phyloP scores from a whole-genome alignment of 2,888 invertebrate genomes.

The Agrotis segetum region DNA sequence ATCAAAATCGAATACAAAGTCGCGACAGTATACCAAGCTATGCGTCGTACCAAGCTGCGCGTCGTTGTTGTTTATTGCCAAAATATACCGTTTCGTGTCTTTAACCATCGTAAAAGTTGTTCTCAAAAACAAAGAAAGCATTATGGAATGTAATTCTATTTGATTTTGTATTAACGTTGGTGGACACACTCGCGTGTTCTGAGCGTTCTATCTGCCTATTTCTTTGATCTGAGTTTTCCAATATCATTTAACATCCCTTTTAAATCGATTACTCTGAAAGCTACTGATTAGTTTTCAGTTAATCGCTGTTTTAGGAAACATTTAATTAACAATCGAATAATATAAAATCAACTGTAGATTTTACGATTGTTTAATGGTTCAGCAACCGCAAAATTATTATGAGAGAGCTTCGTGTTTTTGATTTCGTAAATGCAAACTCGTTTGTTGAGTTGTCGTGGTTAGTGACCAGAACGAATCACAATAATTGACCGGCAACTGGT shows the following conservation, averaged over 20 bases:
- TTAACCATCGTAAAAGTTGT: no score
- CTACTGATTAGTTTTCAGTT: conserved; percentile 20
- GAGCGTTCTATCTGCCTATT: no score
- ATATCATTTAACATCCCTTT: conserved; percentile 18
- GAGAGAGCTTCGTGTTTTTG: conserved; percentile 20
- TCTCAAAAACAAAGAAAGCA: no score
- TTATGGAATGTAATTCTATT: no score
- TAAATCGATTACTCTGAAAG: conserved; percentile 1
- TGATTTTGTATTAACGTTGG: no score
- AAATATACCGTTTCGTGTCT: no score
- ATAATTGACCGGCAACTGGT: conserved; percentile 30
- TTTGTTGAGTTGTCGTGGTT: conserved; percentile 11
- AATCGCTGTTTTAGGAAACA: conserved; percentile 9
- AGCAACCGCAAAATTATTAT: not conserved
- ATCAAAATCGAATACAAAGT: no score
- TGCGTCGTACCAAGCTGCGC: no score
- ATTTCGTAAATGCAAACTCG: conserved; percentile 27
- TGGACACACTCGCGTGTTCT: no score
- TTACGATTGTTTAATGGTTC: conserved; percentile 12
- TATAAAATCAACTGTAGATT: conserved; percentile 13
- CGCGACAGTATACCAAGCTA: no score
- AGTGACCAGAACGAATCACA: conserved; percentile 33
- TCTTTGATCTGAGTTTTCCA: no score
- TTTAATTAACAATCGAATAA: conserved; percentile 12
- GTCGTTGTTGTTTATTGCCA: no score